Conservation (phyloP, 2,113 vertebrate species). For the Ceyx cyanopectus region DNA sequence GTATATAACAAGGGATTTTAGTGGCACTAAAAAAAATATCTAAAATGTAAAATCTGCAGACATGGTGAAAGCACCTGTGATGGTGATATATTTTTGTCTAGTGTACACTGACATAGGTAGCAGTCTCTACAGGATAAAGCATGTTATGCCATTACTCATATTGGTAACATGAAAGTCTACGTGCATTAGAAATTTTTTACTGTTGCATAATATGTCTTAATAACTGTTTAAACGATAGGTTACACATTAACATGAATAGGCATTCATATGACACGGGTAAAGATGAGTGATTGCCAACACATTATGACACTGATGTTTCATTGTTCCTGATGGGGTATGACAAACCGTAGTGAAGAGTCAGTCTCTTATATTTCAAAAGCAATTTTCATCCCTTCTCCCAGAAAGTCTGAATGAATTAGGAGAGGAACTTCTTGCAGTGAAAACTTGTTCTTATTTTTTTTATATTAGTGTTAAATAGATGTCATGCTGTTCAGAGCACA, state of each 20-base stretch:
- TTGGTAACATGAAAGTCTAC: neutral
- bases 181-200: neutral
- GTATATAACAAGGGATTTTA: neutral
- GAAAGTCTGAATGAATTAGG: slow-evolving; percentile 9
- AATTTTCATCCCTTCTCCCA: slow-evolving; percentile 12
- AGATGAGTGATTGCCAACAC: neutral
- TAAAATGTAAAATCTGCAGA: neutral
- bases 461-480: neutral
- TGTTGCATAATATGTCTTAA: neutral
- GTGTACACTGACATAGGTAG: neutral
- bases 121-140: neutral
- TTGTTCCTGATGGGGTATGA: neutral
- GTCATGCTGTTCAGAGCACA: slow-evolving; percentile 9
- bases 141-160: neutral
- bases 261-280: neutral
- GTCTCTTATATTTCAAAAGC: slow-evolving; percentile 18
- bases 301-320: neutral
- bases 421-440: slow-evolving; percentile 2
- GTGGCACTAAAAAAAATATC: neutral
- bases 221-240: neutral
- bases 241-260: neutral
- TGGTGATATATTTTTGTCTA: neutral
- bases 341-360: neutral
- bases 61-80: neutral
- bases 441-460: slow-evolving; percentile 33